These are phyloP conservation scores for Cryptocephalus moraei DNA, from an alignment of 2,888 invertebrate genomes.

Conservation along the genomic window DNA sequence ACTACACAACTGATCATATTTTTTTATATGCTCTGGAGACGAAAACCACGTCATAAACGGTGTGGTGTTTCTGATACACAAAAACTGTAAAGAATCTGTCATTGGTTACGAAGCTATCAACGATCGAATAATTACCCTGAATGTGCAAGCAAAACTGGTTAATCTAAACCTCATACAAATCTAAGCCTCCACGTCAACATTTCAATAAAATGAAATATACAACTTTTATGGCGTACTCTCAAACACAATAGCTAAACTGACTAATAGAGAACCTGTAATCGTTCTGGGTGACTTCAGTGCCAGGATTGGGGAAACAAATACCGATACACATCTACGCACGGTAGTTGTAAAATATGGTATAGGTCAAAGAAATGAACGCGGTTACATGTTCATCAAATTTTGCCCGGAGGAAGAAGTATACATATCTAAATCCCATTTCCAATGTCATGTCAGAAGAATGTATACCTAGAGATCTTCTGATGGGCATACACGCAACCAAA, in stretches of 20 bases:
- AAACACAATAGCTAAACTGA: not conserved
- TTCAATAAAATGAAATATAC: not conserved
- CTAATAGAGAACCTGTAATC: not conserved
- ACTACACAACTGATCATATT: too few relatives aligned
- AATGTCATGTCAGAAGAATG: too few relatives aligned
- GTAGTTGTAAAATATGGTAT: not conserved
- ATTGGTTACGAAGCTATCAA: not conserved
- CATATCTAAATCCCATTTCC: too few relatives aligned
- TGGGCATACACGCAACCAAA: too few relatives aligned
- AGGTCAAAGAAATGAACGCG: not conserved
- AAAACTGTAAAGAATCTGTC: not conserved
- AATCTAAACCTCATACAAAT: constrained; percentile 1
- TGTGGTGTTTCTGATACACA: not conserved
- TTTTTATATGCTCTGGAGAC: not conserved
- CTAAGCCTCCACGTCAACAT: not conserved
- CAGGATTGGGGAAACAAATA: not conserved
- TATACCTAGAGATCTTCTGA: too few relatives aligned
- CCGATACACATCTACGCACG: not conserved
- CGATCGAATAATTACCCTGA: not conserved
- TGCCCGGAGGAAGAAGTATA: too few relatives aligned
- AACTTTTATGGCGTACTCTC: not conserved
- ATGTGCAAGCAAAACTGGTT: not conserved
- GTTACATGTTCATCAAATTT: not conserved
- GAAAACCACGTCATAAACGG: not conserved
- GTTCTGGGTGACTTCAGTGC: not conserved